A percentile compares a stretch with the other conserved stretches of the same genome.
These are phyloP conservation scores for Napeogenes sylphis DNA, from an alignment of 2,888 invertebrate genomes.

Conservation along the genomic window DNA sequence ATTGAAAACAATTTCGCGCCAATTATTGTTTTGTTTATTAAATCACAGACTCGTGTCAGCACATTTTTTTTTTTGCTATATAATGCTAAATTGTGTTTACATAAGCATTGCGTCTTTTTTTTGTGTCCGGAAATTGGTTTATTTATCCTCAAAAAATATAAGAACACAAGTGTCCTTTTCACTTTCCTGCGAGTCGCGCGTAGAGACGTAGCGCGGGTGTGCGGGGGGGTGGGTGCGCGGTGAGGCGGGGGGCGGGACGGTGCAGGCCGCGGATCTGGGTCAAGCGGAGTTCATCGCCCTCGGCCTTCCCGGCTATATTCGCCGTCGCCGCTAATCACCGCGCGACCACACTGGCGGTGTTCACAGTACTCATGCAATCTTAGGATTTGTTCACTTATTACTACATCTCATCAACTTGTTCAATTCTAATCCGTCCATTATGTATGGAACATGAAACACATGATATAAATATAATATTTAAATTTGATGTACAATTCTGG, in stretches of 20 bases:
- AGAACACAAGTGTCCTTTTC: conserved; percentile 61
- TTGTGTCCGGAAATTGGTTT: no score
- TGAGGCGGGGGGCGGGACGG: conserved; percentile 37
- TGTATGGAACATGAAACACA: no score
- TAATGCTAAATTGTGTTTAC: no score
- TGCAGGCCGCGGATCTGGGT: conserved; percentile 62
- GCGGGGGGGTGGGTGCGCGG: conserved; percentile 29
- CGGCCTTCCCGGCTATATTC: conserved; percentile 77
- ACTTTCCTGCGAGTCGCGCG: conserved; percentile 59
- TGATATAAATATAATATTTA: no score
- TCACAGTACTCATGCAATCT: conserved; percentile 26
- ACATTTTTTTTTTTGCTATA: no score
- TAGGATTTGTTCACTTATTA: conserved; percentile 15
- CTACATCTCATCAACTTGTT: conserved; percentile 9
- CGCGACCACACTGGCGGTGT: conserved; percentile 42
- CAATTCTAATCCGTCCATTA: conserved; percentile 6
- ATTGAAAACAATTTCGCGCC: neutral
- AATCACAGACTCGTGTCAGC: no score
- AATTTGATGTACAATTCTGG: no score
- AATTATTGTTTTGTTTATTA: conserved; percentile 1
- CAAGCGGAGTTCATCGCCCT: conserved; percentile 77
- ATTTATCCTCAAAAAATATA: conserved; percentile 19
- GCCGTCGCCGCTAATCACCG: conserved; percentile 67
- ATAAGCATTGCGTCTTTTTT: no score
- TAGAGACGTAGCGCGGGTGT: conserved; percentile 31